A percentile compares a stretch with the other conserved stretches of the same genome.
These are phyloP conservation scores for Sinhomidia bicolor DNA, from an alignment of 2,888 invertebrate species.

Conservation along the genomic window DNA sequence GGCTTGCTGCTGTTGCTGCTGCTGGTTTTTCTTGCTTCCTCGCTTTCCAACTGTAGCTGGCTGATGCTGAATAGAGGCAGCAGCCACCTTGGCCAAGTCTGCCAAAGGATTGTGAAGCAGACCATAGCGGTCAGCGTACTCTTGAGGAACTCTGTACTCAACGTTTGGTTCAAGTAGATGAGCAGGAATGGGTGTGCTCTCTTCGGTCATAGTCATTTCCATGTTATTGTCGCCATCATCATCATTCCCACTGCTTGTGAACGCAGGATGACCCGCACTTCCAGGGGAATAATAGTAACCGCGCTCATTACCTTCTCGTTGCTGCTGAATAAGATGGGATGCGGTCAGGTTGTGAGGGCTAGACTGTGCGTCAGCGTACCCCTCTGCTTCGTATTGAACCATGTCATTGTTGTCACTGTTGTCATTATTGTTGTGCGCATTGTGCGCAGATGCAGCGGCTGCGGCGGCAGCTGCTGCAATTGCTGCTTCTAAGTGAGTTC, in stretches of 20 bases:
- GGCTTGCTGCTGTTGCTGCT: constrained; percentile 75
- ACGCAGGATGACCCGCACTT: constrained; percentile 77
- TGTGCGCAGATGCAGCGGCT: constrained; percentile 68
- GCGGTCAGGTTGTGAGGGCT: constrained; percentile 76
- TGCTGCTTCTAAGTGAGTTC: constrained; percentile 76
- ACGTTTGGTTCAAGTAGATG: constrained; percentile 80
- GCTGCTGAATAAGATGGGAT: constrained; percentile 74
- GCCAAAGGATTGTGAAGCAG: constrained; percentile 78
- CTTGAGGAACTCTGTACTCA: constrained; percentile 79
- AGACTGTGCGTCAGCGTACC: constrained; percentile 76
- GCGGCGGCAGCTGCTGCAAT: constrained; percentile 74
- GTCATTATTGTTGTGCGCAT: constrained; percentile 71
- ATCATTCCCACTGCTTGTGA: constrained; percentile 74
- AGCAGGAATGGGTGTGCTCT: constrained; percentile 79
- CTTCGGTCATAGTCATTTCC: constrained; percentile 80
- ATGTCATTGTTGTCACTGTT: constrained; percentile 79
- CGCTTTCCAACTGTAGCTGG: constrained; percentile 75
- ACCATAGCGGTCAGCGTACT: constrained; percentile 79
- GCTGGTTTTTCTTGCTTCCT: constrained; percentile 75
- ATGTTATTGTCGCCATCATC: constrained; percentile 76
- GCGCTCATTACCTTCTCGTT: constrained; percentile 69
- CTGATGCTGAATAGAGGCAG: constrained; percentile 77
- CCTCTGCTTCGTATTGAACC: constrained; percentile 80
- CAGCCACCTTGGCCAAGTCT: constrained; percentile 79
- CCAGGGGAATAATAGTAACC: constrained; percentile 77